A percentile compares a stretch with the other conserved stretches of the same genome.
phyloP scores from a whole-genome alignment of 2,113 vertebrate species.

The Catharus minimus region DNA sequence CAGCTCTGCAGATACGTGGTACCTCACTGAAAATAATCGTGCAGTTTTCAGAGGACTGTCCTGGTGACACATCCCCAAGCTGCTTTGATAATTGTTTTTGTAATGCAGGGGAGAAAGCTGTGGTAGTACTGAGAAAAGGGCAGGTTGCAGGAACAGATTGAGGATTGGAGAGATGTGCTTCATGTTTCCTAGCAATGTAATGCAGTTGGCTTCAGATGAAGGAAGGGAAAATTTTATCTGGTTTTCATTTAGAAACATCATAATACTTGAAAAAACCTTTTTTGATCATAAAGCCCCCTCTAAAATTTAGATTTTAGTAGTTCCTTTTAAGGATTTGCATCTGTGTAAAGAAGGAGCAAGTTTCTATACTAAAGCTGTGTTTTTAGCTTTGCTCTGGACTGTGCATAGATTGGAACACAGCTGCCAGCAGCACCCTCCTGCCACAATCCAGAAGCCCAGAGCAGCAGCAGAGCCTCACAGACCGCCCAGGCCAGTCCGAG shows the following conservation, averaged over 20 bases:
- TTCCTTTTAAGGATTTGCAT: not conserved
- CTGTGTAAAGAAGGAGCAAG: not conserved
- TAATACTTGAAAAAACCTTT: not conserved
- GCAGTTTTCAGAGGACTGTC: not conserved
- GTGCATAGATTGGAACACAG: not conserved
- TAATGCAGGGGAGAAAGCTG: not conserved
- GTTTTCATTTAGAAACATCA: not conserved
- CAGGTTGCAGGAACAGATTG: not conserved
- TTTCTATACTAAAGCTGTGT: not conserved
- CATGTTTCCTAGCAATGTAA: not conserved
- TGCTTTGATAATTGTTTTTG: not conserved
- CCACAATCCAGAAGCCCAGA: not conserved
- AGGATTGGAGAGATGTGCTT: not conserved
- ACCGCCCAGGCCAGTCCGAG: not conserved
- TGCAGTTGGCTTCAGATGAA: not conserved
- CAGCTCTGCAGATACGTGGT: not conserved
- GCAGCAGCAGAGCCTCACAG: fast-evolving
- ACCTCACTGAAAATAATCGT: not conserved
- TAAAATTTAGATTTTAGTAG: not conserved
- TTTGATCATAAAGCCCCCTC: not conserved
- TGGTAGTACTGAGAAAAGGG: not conserved
- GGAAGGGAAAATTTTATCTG: not conserved
- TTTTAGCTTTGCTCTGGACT: not conserved
- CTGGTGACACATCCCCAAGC: not conserved
- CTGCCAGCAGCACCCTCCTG: fast-evolving